phyloP scores from a whole-genome alignment of 2,888 invertebrate species.

The Petrolisthes manimaculis region DNA sequence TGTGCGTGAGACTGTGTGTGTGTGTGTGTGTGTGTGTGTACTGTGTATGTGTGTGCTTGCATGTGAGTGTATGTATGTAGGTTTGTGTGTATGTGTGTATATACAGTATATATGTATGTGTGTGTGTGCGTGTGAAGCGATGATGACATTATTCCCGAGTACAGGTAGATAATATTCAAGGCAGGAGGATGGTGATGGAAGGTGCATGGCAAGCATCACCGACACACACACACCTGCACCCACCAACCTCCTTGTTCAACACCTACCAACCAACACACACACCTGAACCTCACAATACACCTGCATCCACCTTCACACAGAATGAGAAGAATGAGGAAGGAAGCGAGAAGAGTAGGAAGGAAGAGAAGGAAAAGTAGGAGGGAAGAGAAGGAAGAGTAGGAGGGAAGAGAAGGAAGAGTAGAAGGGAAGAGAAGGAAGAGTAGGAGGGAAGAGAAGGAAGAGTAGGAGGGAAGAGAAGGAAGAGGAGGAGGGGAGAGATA shows the following conservation, averaged over 20 bases:
- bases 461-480: neutral
- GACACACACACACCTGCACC: slow-evolving; percentile 9
- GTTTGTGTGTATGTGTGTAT: neutral
- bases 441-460: neutral
- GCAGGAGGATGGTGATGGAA: neutral
- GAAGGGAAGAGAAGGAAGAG: neutral
- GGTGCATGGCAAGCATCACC: neutral
- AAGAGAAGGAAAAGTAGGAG: neutral
- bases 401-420: neutral
- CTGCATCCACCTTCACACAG: too few species aligned
- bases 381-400: neutral
- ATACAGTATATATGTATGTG: too few species aligned
- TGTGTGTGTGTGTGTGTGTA: neutral
- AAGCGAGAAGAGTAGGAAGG: neutral
- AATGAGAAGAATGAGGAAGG: neutral
- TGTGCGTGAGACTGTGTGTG: neutral
- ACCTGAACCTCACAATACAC: too few species aligned
- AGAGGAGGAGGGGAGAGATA: too few species aligned
- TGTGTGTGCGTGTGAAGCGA: neutral
- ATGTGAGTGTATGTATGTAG: neutral
- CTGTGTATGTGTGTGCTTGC: neutral
- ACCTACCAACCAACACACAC: too few species aligned
- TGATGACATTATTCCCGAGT: neutral
- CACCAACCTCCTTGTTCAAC: neutral
- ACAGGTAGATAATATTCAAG: neutral